Conservation (phyloP, 2,888 invertebrate genomes). For the Girardia tigrina region DNA sequence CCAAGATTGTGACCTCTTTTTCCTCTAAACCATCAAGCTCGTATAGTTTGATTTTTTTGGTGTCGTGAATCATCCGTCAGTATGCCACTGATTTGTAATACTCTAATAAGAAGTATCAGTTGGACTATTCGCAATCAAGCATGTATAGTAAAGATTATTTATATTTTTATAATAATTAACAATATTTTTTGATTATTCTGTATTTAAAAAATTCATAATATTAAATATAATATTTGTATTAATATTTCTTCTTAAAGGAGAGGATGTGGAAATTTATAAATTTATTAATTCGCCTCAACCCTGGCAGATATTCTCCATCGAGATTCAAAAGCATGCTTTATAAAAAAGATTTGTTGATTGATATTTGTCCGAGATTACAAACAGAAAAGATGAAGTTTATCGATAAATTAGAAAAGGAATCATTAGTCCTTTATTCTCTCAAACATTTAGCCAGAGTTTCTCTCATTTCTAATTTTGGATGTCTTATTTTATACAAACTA, state of each 20-base stretch:
- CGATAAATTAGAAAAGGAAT: not conserved
- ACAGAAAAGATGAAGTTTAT: not conserved
- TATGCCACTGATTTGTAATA: too few species aligned
- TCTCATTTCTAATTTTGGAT: not conserved
- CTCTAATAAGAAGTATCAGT: too few species aligned
- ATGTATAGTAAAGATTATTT: too few species aligned
- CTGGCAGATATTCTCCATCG: not conserved
- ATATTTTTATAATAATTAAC: too few species aligned
- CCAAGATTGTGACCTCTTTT: too few species aligned
- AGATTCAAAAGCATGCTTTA: constrained; percentile 14
- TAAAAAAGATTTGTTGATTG: not conserved
- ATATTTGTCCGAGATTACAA: not conserved
- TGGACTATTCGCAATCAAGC: too few species aligned
- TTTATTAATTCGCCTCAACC: not conserved
- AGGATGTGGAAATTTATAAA: not conserved
- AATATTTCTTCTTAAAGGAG: not conserved
- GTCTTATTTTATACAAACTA: not conserved
- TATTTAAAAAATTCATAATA: too few species aligned
- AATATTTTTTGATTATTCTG: too few species aligned
- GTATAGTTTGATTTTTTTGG: too few species aligned
- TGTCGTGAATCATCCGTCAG: too few species aligned
- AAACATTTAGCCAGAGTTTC: not conserved
- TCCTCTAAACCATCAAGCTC: too few species aligned
- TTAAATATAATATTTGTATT: too few species aligned
- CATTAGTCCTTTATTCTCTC: not conserved